A percentile compares a stretch with the other conserved stretches of the same genome.
Conservation (phyloP, 1,140 invertebrate genomes). For the Oppia nitens region DNA sequence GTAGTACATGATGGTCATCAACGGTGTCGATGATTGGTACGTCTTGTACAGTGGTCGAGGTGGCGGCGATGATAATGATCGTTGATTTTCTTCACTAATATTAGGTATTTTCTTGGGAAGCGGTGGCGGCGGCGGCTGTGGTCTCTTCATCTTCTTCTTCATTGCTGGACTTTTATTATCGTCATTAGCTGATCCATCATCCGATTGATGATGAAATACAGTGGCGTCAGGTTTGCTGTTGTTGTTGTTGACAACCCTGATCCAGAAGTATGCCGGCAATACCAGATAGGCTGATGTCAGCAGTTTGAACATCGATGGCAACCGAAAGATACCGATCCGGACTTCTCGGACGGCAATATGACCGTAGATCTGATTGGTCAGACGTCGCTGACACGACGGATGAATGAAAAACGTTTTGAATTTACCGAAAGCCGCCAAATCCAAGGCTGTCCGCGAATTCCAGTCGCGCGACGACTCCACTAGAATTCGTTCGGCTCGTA, state of each 20-base stretch:
- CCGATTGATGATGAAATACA: neutral
- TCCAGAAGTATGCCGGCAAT: constrained; percentile 32
- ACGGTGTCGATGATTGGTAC: constrained; percentile 12
- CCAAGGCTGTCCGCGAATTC: constrained; percentile 25
- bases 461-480: constrained; percentile 28
- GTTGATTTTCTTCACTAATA: no score
- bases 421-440: constrained; percentile 20
- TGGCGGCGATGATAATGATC: constrained; percentile 4
- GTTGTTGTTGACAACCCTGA: constrained; percentile 19
- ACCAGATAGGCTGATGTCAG: constrained; percentile 28
- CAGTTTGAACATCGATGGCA: constrained; percentile 30
- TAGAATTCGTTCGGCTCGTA: constrained; percentile 27
- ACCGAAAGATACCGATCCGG: constrained; percentile 23
- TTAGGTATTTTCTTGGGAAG: neutral
- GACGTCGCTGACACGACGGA: constrained; percentile 32
- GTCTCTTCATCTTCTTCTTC: neutral
- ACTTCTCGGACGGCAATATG: constrained; percentile 28
- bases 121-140: neutral
- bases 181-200: constrained; percentile 2
- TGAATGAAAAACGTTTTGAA: constrained; percentile 29
- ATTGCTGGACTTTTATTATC: neutral
- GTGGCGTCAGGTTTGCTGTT: neutral
- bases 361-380: constrained; percentile 28
- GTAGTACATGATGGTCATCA: constrained; percentile 22
- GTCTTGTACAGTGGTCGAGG: constrained; percentile 12